Percentiles rank a stretch among this genome's conserved stretches.
Conservation (phyloP, 2,888 invertebrate genomes). For the Erebia aethiops region DNA sequence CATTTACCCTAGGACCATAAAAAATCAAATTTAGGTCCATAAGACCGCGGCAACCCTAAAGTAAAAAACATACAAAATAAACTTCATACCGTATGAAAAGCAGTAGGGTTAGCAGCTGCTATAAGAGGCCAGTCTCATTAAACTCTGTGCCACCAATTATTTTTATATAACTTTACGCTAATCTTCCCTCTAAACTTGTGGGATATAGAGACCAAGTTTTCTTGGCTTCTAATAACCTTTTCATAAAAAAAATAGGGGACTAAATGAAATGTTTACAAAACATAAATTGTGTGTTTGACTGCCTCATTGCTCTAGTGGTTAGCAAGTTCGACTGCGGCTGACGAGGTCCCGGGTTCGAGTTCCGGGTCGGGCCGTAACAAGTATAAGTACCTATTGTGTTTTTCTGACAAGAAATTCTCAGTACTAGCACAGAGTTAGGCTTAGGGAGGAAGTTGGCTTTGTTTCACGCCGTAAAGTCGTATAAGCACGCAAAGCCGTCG, state of each 20-base stretch:
- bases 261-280: not conserved
- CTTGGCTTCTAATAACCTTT: conserved; percentile 15
- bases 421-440: too few relatives aligned
- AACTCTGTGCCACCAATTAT: conserved; percentile 23
- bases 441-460: too few relatives aligned
- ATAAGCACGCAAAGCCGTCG: too few relatives aligned
- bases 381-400: too few relatives aligned
- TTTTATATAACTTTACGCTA: conserved; percentile 24
- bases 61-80: conserved; percentile 5
- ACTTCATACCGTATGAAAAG: conserved; percentile 15
- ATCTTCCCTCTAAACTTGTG: conserved; percentile 18
- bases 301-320: too few relatives aligned
- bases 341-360: too few relatives aligned
- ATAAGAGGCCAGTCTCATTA: conserved; percentile 19
- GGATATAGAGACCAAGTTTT: conserved; percentile 22
- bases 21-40: conserved; percentile 10
- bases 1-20: conserved; percentile 15
- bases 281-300: not conserved
- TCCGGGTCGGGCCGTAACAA: too few relatives aligned
- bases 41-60: conserved; percentile 17
- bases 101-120: conserved; percentile 17
- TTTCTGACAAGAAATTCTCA: too few relatives aligned
- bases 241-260: not conserved
- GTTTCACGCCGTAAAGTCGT: too few relatives aligned
- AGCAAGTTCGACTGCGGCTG: too few relatives aligned